Conservation (phyloP, 2,797 vertebrate species). For the Spizella passerina region DNA sequence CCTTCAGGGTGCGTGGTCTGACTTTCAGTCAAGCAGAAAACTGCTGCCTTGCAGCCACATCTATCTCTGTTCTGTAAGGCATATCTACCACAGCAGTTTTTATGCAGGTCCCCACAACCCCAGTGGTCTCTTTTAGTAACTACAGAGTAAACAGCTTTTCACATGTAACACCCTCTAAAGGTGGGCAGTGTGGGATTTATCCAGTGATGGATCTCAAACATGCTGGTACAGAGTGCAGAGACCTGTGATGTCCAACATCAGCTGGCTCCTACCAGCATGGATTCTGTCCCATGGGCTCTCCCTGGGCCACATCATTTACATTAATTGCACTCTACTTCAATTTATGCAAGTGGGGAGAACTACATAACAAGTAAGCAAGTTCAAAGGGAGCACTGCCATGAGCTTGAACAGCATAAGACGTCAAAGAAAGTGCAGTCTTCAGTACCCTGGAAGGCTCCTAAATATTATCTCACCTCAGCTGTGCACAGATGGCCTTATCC, state of each 20-base stretch:
- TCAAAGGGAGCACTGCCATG: background rate
- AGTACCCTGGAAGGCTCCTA: background rate
- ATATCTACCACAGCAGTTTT: background rate
- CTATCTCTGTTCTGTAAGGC: background rate
- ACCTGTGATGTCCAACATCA: background rate
- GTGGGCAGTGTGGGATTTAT: background rate
- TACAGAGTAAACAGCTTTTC: background rate
- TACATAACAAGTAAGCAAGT: background rate
- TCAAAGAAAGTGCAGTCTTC: background rate
- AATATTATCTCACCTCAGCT: background rate
- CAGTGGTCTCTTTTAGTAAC: background rate
- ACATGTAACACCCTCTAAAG: background rate
- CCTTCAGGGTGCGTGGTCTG: background rate
- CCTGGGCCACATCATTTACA: background rate
- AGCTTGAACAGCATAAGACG: background rate
- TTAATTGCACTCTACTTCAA: background rate
- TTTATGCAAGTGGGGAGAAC: background rate
- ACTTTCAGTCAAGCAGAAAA: background rate
- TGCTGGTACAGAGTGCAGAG: background rate
- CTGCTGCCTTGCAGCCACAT: background rate
- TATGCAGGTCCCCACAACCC: background rate
- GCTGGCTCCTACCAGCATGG: background rate
- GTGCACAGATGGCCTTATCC: conserved; percentile 1
- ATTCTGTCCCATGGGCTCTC: background rate
- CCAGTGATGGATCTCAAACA: background rate